phyloP scores from a whole-genome alignment of 1,140 invertebrate species.

The Glossosoma conforme region DNA sequence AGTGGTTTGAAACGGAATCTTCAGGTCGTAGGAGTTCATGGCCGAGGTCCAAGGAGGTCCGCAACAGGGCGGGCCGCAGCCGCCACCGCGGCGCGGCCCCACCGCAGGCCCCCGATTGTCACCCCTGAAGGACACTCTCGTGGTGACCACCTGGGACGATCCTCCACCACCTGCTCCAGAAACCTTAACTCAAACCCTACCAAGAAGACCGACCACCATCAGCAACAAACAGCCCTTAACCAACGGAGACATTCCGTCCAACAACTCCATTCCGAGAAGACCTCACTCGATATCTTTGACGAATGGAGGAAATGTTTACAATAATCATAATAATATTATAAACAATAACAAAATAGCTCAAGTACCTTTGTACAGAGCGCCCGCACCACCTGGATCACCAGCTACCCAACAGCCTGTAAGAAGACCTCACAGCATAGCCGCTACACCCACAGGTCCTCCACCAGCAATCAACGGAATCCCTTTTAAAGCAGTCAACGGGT shows the following conservation, averaged over 20 bases:
- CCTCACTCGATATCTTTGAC: conserved; percentile 27
- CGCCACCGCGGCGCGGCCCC: conserved; percentile 6
- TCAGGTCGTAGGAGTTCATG: no score
- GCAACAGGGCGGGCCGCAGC: conserved; percentile 8
- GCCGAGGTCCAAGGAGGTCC: no score
- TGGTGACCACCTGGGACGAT: conserved; percentile 36
- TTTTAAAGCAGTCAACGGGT: conserved; percentile 27
- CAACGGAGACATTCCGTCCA: conserved; percentile 24
- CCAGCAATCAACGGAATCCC: conserved; percentile 10
- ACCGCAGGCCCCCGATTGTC: conserved; percentile 14
- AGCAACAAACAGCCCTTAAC: conserved; percentile 30
- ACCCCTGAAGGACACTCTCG: conserved; percentile 28
- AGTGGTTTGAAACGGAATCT: no score
- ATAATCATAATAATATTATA: conserved; percentile 12
- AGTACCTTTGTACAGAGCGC: conserved; percentile 21
- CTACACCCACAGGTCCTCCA: conserved; percentile 17
- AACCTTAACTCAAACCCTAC: conserved; percentile 25
- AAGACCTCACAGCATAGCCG: conserved; percentile 45
- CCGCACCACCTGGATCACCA: conserved; percentile 25
- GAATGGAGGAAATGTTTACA: conserved; percentile 9
- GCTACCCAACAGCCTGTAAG: conserved; percentile 40
- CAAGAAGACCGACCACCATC: conserved; percentile 38
- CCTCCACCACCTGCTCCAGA: conserved; percentile 44
- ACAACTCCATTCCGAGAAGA: conserved; percentile 26
- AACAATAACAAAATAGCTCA: conserved; percentile 1